Conservation (phyloP, 2,797 vertebrate genomes). For the Tolypeutes matacus region DNA sequence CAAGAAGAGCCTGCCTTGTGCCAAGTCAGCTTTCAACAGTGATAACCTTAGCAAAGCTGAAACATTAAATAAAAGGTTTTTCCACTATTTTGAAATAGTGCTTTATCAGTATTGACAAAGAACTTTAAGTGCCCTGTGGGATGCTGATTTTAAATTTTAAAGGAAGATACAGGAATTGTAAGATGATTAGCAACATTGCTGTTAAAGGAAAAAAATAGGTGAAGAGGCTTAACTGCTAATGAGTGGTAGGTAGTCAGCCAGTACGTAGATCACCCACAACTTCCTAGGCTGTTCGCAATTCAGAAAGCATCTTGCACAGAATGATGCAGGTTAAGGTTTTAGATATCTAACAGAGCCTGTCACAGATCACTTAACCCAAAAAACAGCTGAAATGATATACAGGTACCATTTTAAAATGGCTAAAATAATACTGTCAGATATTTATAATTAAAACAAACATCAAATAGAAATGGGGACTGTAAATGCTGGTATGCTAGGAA, state of each 20-base stretch:
- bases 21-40: conserved; percentile 85
- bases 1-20: conserved; percentile 82
- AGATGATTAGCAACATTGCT: background rate
- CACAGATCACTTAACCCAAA: background rate
- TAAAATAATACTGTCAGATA: background rate
- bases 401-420: background rate
- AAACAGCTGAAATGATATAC: background rate
- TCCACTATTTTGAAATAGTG: conserved; percentile 56
- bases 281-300: background rate
- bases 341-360: background rate
- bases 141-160: conserved; percentile 53
- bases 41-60: conserved; percentile 82
- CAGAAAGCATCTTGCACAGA: conserved; percentile 27
- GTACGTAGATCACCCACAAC: background rate
- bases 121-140: conserved; percentile 50
- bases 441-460: background rate
- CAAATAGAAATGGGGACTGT: background rate
- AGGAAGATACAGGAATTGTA: background rate
- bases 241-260: background rate
- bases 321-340: background rate
- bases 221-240: background rate
- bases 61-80: conserved; percentile 74
- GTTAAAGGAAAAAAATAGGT: background rate
- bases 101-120: conserved; percentile 57
- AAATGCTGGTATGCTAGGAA: background rate